Conservation (phyloP, 2,888 invertebrate genomes). For the Melanophora roralis region DNA sequence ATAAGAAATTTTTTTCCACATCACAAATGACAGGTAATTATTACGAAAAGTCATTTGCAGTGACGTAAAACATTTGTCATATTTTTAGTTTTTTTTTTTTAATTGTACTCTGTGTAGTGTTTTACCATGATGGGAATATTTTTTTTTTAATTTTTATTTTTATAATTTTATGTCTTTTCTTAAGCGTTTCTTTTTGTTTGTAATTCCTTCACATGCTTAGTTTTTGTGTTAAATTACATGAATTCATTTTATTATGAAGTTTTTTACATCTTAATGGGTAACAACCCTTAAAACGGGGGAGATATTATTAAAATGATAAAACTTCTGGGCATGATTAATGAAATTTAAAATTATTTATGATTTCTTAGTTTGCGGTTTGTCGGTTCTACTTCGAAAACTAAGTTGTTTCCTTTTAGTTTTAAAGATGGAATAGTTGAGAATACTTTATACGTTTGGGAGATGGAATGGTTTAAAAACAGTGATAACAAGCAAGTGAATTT, state of each 20-base stretch:
- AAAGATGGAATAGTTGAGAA: neutral
- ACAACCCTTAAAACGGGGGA: slow-evolving; percentile 25
- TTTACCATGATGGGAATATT: slow-evolving; percentile 38
- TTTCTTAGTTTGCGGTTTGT: slow-evolving; percentile 41
- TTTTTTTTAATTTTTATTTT: slow-evolving; percentile 16
- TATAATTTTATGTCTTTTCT: slow-evolving; percentile 27
- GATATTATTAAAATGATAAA: slow-evolving; percentile 16
- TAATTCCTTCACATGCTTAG: slow-evolving; percentile 6
- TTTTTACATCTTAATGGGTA: slow-evolving; percentile 9
- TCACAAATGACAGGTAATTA: slow-evolving; percentile 60
- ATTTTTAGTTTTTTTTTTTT: slow-evolving; percentile 63
- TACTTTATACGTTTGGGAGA: neutral
- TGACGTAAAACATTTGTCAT: slow-evolving; percentile 75
- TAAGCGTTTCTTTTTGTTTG: slow-evolving; percentile 30
- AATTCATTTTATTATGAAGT: slow-evolving; percentile 31
- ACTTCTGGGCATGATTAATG: slow-evolving; percentile 26
- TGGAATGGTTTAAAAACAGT: neutral
- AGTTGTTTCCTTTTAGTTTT: neutral
- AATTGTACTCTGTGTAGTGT: neutral
- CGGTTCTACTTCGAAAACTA: neutral
- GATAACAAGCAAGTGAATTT: slow-evolving; percentile 22
- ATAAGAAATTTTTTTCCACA: slow-evolving; percentile 37
- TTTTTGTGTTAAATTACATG: slow-evolving; percentile 23
- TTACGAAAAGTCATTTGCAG: slow-evolving; percentile 67
- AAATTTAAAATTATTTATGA: slow-evolving; percentile 43